phyloP scores from a whole-genome alignment of 2,113 vertebrate species.

The Galemys pyrenaicus region DNA sequence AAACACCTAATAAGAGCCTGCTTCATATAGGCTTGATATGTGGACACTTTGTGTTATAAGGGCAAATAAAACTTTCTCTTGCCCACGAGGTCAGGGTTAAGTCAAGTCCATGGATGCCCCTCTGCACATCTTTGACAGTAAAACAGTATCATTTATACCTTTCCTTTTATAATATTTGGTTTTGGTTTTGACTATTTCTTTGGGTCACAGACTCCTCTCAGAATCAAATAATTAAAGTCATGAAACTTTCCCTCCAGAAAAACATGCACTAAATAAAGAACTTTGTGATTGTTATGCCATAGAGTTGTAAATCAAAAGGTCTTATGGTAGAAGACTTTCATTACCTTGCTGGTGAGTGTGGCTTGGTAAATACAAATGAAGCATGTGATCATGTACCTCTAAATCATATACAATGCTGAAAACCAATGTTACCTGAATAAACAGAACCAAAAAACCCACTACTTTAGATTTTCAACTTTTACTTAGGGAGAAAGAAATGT shows the following conservation, averaged over 20 bases:
- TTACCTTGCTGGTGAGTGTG: too few relatives aligned
- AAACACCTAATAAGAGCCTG: background rate
- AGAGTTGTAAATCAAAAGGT: conserved; percentile 22
- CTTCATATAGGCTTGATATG: background rate
- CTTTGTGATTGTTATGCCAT: background rate
- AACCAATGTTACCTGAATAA: too few relatives aligned
- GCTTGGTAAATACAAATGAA: too few relatives aligned
- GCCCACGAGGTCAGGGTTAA: background rate
- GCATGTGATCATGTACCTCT: too few relatives aligned
- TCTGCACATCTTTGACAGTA: background rate
- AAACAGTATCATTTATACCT: background rate
- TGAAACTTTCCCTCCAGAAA: background rate
- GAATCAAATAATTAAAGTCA: background rate
- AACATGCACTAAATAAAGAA: background rate
- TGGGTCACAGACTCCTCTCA: background rate
- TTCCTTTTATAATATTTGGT: background rate
- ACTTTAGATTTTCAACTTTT: background rate
- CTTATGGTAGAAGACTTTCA: background rate
- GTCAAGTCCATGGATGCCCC: background rate
- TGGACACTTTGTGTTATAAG: background rate
- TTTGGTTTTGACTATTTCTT: background rate
- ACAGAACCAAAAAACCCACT: background rate
- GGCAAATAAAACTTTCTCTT: background rate
- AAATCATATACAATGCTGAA: too few relatives aligned
- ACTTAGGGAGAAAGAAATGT: background rate